Evolutionary conservation across 2,888 invertebrate genomes (phyloP), one percentile per base, ranked within the genome.

Genomic region (Camponotus fellah): DNA sequence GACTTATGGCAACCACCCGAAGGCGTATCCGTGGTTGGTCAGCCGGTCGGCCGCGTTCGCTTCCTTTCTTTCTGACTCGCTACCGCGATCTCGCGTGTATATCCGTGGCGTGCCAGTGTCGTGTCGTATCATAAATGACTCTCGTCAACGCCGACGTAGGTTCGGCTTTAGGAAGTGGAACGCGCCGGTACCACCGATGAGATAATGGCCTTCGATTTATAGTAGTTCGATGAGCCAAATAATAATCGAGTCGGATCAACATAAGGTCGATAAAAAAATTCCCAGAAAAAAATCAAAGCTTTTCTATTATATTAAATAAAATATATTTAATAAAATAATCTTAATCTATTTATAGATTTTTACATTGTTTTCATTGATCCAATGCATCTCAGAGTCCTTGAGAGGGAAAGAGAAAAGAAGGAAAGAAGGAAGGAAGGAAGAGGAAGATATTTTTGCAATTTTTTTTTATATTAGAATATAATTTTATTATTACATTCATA

Each of bases 11-110:
- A 75, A 85, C 81, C 84, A 85, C 81, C 76, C 40, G 74, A 74
- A 86, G 89, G 90, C 90, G 87, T 90, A 89, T 90, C 90, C 84
- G 83, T 90, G 87, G 84, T 87, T 82, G 87, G 86, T 86, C 87
- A 86, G 82, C 89, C 83, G 68, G 87, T 84, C 79, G 86, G 60
- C 82, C 79, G 21, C 21, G 86, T 89, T 89, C 84, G 64, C 85
- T 83, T 86, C 90, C 89, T 87, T 87, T 85, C 88, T 84, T 86
- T 87, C 85, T 77, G 60, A 62, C 77, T 69, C n/a, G 53, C 40
- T 43, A 46, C 40, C 53, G 56, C 69, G 40, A 65, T 75, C 68
- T 77, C 85, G 88, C 85, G 88, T 90, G 88, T 88, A 87, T 87
- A 88, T 87, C 86, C 86, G 86, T 86, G 87, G 85, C 88, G 86